phyloP scores from a whole-genome alignment of 2,888 invertebrate genomes.

The Andrena camellia region DNA sequence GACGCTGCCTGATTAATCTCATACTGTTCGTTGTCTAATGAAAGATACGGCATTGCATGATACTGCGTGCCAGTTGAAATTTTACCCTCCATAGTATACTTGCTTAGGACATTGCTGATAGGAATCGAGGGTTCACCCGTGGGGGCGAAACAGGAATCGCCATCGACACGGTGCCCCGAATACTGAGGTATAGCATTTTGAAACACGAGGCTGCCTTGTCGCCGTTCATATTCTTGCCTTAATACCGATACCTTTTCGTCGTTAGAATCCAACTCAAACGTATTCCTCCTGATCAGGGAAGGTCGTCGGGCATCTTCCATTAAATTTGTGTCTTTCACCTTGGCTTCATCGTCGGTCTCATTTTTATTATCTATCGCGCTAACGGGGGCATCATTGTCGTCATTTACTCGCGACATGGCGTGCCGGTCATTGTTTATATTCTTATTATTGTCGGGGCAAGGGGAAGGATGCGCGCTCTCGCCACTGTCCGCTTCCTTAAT shows the following conservation, averaged over 20 bases:
- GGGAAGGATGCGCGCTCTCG: conserved; percentile 83
- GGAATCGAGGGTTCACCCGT: conserved; percentile 54
- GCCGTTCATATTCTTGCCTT: conserved; percentile 87
- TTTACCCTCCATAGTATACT: conserved; percentile 50
- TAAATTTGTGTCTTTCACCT: conserved; percentile 14
- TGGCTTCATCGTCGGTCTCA: conserved; percentile 11
- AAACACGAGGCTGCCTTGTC: conserved; percentile 87
- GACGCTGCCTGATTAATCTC: conserved; percentile 41
- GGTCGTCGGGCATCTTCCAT: conserved; percentile 71
- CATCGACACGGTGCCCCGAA: conserved; percentile 86
- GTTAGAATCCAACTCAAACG: conserved; percentile 85
- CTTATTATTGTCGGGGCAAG: conserved; percentile 81
- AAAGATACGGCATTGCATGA: conserved; percentile 54
- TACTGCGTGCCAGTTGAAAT: conserved; percentile 52
- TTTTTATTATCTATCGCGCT: conserved; percentile 1
- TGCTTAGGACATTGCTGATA: conserved; percentile 43
- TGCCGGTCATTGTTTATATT: conserved; percentile 64
- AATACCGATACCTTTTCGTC: conserved; percentile 84
- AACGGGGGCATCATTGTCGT: conserved; percentile 8
- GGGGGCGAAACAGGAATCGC: conserved; percentile 76
- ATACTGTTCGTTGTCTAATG: conserved; percentile 52
- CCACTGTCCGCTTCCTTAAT: conserved; percentile 84
- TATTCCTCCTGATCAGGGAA: conserved; percentile 84
- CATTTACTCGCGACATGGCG: conserved; percentile 28
- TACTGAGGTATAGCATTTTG: conserved; percentile 88